phyloP scores from a whole-genome alignment of 2,888 invertebrate species.

The Sminthurides aquaticus region DNA sequence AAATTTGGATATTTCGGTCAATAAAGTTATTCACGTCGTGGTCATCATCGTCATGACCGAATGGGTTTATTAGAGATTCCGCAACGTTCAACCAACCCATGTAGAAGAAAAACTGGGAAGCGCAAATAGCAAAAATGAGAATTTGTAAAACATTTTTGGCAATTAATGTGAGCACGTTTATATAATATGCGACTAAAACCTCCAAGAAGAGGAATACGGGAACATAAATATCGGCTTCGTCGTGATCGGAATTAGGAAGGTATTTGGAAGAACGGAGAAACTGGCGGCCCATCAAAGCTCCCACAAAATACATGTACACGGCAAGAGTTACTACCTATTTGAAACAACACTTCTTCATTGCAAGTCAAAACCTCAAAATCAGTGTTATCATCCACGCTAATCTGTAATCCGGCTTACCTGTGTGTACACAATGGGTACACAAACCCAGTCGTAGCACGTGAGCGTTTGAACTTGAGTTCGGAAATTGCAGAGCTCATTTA shows the following conservation, averaged over 20 bases:
- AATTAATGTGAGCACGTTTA: too few species aligned
- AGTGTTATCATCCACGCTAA: too few species aligned
- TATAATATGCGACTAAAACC: neutral
- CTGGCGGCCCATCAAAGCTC: constrained; percentile 7
- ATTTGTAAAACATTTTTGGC: too few species aligned
- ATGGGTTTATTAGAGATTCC: constrained; percentile 16
- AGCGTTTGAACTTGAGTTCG: constrained; percentile 37
- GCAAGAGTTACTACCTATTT: constrained; percentile 19
- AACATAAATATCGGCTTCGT: constrained; percentile 7
- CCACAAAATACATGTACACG: constrained; percentile 7
- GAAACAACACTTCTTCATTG: too few species aligned
- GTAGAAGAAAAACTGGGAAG: constrained; percentile 21
- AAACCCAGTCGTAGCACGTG: constrained; percentile 46
- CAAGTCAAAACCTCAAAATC: neutral
- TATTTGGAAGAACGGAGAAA: constrained; percentile 10
- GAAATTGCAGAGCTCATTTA: constrained; percentile 49
- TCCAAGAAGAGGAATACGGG: constrained; percentile 16
- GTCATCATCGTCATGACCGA: constrained; percentile 18
- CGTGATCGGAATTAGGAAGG: neutral
- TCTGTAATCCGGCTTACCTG: constrained; percentile 45
- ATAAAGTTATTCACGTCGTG: constrained; percentile 18
- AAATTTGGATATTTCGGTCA: constrained; percentile 7
- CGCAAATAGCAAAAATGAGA: too few species aligned
- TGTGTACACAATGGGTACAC: constrained; percentile 46
- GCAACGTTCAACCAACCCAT: constrained; percentile 20